A percentile compares a stretch with the other conserved stretches of the same genome.
Evolutionary conservation across 2,797 vertebrate genomes (phyloP).

Genomic region (Lithobates sylvaticus): DNA sequence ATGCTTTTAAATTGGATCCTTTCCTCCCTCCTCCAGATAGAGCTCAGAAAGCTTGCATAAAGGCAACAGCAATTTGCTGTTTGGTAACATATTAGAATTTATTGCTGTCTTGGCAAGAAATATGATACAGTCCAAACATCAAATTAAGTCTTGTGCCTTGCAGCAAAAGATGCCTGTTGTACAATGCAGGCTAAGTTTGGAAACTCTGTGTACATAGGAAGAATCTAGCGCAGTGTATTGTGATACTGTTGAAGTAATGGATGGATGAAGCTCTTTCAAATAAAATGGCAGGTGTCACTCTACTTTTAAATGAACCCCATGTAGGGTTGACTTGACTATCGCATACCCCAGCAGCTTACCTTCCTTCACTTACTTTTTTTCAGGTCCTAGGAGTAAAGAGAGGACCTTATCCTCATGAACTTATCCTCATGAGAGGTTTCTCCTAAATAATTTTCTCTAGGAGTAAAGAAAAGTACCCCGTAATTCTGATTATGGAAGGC

Average conservation of each 20-base stretch:
- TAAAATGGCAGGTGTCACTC: neutral
- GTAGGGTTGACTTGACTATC: no score
- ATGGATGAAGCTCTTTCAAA: neutral
- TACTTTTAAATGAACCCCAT: no score
- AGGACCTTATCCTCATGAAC: no score
- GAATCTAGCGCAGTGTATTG: neutral
- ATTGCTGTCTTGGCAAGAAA: constrained; percentile 61
- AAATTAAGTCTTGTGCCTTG: constrained; percentile 46
- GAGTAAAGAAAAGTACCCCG: no score
- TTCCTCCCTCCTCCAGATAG: constrained; percentile 34
- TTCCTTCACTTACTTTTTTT: no score
- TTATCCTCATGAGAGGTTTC: no score
- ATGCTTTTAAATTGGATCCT: constrained; percentile 34
- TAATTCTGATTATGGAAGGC: no score
- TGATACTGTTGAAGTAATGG: no score
- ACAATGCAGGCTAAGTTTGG: constrained; percentile 17
- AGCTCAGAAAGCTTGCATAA: constrained; percentile 43
- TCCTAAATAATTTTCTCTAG: no score
- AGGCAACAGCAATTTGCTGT: constrained; percentile 51
- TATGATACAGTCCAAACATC: constrained; percentile 52
- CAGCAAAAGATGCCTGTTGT: constrained; percentile 39
- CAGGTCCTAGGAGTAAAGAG: no score
- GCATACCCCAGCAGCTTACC: no score
- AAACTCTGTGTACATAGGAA: neutral
- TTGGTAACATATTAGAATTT: constrained; percentile 60